Conservation (phyloP, 2,888 invertebrate species). For the Thereva unica region DNA sequence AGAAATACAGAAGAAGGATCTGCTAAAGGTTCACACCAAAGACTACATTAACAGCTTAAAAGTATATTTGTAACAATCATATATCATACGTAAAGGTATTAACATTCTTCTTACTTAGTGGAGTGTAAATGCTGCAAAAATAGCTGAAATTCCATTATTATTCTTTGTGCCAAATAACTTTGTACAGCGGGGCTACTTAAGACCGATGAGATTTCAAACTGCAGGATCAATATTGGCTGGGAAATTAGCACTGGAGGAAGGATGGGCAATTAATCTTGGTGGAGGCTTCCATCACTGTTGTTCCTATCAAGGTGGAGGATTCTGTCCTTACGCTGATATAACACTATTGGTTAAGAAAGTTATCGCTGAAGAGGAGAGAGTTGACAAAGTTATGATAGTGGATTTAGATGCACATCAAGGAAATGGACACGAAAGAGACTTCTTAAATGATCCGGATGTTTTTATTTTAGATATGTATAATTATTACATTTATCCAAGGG, state of each 20-base stretch:
- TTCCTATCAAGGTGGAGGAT: conserved; percentile 76
- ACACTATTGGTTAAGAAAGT: conserved; percentile 75
- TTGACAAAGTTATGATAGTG: conserved; percentile 80
- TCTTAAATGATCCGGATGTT: conserved; percentile 70
- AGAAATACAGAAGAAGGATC: conserved; percentile 73
- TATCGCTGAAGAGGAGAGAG: conserved; percentile 61
- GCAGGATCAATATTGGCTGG: conserved; percentile 82
- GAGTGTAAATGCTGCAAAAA: conserved; percentile 77
- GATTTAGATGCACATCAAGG: conserved; percentile 95
- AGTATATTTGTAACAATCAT: conserved; percentile 54
- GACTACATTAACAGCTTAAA: conserved; percentile 76
- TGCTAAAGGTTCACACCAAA: conserved; percentile 75
- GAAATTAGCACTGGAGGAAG: conserved; percentile 77
- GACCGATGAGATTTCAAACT: conserved; percentile 79
- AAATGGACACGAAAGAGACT: conserved; percentile 85
- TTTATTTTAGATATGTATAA: conserved; percentile 90
- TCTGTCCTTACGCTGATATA: conserved; percentile 90
- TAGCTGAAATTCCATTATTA: conserved; percentile 77
- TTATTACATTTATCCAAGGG: conserved; percentile 77
- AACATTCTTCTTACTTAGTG: conserved; percentile 62
- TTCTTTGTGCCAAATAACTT: conserved; percentile 76
- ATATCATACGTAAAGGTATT: conserved; percentile 14
- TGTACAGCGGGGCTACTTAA: conserved; percentile 75
- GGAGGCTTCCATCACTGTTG: conserved; percentile 93
- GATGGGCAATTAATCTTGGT: conserved; percentile 89